Evolutionary conservation across 2,888 invertebrate species (phyloP), one percentile per base, ranked within the genome.

Genomic region (Drosophila kokeensis): DNA sequence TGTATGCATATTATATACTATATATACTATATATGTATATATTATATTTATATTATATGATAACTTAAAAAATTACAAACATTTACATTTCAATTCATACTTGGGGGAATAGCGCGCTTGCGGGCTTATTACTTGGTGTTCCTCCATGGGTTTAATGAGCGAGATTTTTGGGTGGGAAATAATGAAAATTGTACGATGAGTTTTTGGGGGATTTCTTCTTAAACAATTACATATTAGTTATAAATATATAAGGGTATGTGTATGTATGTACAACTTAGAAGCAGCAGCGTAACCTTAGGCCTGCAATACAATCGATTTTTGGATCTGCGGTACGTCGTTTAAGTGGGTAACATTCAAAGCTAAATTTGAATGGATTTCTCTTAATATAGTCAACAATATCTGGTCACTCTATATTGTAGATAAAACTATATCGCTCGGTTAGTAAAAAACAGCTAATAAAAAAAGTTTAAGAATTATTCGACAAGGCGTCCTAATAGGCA

Each of bases 191-290:
- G 18, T 59, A 29, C 10, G 32, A 15, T 21, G 36, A 27, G 11
- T 42, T 42, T 21, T 50, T 34, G 30, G 32, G 30, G 11, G 24
- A 30, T 24, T 29, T 34, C n/a, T 15, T 24, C 36, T 36, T 24
- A 59, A 52, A 60, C 36, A 69, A 58, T 69, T 13, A 18, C 2
- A 38, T 36, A n/a, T 21, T 55, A 34, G 11, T 18, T 49, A 40
- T 32, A 48, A 32, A 4, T 32, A 48, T 45, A 3, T 24, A 24
- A 2, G 15, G 1, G 15, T 61, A 32, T 32, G 36, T 70, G 32
- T 42, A 7, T 50, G 42, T 89, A 89, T 84, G 32, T 84, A 84
- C 90, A 84, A 63, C 59, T 83, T 82, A 88, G 79, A 68, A 69
- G 36, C 34, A 61, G 8, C 27, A 45, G 45, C 24, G 27, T 77